Percentiles rank a stretch among this genome's conserved stretches.
Evolutionary conservation across 2,113 vertebrate genomes (phyloP).

Genomic region (Corythornis vintsioides): DNA sequence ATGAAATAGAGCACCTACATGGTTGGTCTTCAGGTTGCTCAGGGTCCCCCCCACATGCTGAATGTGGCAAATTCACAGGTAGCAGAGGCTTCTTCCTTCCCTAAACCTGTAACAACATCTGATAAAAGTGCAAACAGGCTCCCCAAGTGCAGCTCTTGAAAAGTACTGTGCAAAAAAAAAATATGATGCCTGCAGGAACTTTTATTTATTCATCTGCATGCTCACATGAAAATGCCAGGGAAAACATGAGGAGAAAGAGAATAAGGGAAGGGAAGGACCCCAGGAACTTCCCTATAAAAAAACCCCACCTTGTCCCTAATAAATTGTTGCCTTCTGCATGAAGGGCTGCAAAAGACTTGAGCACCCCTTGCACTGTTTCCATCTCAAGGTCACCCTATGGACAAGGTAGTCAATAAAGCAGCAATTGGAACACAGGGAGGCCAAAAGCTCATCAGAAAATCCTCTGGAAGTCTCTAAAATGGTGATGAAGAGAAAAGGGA

Average conservation of each 20-base stretch:
- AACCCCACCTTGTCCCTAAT: background rate
- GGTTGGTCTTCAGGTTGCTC: background rate
- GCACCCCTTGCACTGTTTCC: too few species aligned
- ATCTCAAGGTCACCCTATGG: background rate
- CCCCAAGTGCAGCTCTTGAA: background rate
- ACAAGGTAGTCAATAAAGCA: background rate
- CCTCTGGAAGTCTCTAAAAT: background rate
- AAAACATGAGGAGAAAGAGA: background rate
- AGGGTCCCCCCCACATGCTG: too few species aligned
- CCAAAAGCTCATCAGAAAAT: conserved; percentile 22
- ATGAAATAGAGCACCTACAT: background rate
- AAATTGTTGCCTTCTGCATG: too few species aligned
- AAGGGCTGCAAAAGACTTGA: too few species aligned
- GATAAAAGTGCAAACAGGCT: background rate
- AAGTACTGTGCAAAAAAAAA: background rate
- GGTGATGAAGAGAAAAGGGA: background rate
- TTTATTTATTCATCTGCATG: background rate
- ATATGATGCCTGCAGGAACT: background rate
- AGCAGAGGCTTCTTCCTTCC: background rate
- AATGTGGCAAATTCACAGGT: background rate
- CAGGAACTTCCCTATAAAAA: background rate
- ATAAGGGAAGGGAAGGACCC: background rate
- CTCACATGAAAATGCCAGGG: background rate
- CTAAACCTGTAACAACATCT: background rate
- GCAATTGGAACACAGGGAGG: background rate